Conservation (phyloP, 2,113 vertebrate species). For the Panurus biarmicus region DNA sequence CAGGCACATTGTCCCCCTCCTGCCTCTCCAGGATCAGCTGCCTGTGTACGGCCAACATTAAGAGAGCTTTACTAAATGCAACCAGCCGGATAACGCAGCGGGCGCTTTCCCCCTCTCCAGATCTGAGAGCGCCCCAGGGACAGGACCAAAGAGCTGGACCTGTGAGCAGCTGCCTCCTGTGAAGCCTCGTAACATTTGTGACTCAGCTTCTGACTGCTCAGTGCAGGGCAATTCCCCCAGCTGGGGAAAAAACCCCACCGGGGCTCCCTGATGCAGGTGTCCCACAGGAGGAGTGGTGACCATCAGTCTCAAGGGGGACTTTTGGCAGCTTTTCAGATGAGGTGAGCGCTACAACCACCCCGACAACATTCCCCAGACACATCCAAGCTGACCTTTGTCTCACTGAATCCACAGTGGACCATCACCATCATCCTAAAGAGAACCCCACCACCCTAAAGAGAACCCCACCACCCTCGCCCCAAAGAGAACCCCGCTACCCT, state of each 20-base stretch:
- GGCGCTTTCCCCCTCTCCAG: neutral
- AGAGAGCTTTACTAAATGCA: neutral
- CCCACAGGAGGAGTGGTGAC: neutral
- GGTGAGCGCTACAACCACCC: neutral
- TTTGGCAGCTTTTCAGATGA: neutral
- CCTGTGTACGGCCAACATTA: fast-evolving
- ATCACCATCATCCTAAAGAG: neutral
- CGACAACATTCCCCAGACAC: neutral
- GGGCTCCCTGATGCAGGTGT: neutral
- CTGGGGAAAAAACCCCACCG: fast-evolving
- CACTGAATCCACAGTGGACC: neutral
- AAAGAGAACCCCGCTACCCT: neutral
- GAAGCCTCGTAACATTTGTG: neutral
- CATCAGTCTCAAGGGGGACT: neutral
- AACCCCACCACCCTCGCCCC: neutral
- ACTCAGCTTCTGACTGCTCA: neutral
- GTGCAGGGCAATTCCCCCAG: neutral
- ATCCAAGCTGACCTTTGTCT: neutral
- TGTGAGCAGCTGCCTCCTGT: neutral
- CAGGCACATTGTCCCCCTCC: neutral
- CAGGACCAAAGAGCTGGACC: neutral
- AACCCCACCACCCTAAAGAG: neutral
- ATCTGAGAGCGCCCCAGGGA: neutral
- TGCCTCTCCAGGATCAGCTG: neutral
- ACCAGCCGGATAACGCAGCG: neutral